Base-by-base conservation (phyloP, 2,888 invertebrate genomes). In the Caenorhabditis sinica region DNA sequence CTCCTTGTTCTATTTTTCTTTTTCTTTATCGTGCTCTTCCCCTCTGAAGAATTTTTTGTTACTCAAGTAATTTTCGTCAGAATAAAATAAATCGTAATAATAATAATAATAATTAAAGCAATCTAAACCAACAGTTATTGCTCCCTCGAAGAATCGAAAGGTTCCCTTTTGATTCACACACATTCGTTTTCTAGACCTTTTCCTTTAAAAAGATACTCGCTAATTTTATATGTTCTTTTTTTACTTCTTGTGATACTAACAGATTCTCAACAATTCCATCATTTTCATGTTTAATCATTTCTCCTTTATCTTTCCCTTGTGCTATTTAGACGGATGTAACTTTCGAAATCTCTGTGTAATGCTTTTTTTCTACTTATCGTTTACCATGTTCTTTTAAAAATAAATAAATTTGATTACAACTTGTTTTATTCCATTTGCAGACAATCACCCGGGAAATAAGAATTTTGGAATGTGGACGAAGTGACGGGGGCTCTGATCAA, bases 401-500 rank as follows among this genome's bases (percentile, higher is more conserved):
- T 45, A 17, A 45, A 9, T 45, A 20, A n/a, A n/a, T n/a, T n/a
- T n/a, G n/a, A 20, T 49, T 40, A 0, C 40, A 23, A 51, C 20
- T 69, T 65, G 45, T 43, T 68, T 68, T 51, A 51, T 68, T 68
- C 33, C n/a, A n/a, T n/a, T 9, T 9, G 9, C 33, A 36, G 33
- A 36, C 33, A 30, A 61, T 25, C 25, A 66, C 66, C 66, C 75
- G 75, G 66, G 23, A 23, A 36, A 36, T 36, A 33, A 45, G 15
- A 6, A 17, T 51, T 45, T 23, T 51, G 77, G 72, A 72, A 72
- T 80, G 72, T 58, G 28, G 45, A 23, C 60, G 80, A 66, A 66
- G 65, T 40, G 40, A 61, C 25, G 6, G 0, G 17, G 45, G 30
- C 5, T 11, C 28, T 1, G 13, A 56, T 20, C 20, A 17, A 2